Conservation (phyloP, 1,140 invertebrate genomes). For the Dendroctonus ponderosae region DNA sequence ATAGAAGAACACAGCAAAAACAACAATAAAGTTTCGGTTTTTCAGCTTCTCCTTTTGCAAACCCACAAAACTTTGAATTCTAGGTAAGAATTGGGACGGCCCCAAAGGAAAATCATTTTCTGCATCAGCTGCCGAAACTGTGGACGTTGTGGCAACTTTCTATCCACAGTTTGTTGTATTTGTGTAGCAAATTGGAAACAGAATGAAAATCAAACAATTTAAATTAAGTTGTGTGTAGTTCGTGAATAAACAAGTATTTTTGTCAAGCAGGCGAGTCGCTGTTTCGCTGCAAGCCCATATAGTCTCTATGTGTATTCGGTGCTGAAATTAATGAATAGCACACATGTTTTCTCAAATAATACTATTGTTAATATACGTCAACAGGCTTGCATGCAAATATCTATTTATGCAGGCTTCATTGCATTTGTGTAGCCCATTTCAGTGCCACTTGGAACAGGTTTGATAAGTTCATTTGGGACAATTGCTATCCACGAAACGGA, state of each 20-base stretch:
- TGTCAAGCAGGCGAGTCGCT: neutral
- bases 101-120: conserved; percentile 16
- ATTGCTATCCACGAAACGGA: no score
- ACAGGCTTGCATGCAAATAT: neutral
- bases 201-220: conserved; percentile 37
- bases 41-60: neutral
- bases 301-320: neutral
- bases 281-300: conserved; percentile 7
- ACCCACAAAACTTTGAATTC: neutral
- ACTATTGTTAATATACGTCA: neutral
- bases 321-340: neutral
- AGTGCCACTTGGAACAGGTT: no score
- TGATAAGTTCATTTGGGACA: no score
- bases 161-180: conserved; percentile 16
- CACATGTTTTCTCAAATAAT: conserved; percentile 2
- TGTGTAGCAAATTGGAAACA: conserved; percentile 38
- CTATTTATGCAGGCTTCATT: no score
- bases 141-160: conserved; percentile 8
- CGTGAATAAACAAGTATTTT: conserved; percentile 23
- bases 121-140: conserved; percentile 11
- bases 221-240: conserved; percentile 32
- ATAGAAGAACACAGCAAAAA: neutral
- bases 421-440: no score
- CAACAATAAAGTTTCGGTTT: neutral
- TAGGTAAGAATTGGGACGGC: conserved; percentile 1